These are phyloP conservation scores for Megastigmus dorsalis DNA, from an alignment of 2,888 invertebrate species.

Conservation along the genomic window DNA sequence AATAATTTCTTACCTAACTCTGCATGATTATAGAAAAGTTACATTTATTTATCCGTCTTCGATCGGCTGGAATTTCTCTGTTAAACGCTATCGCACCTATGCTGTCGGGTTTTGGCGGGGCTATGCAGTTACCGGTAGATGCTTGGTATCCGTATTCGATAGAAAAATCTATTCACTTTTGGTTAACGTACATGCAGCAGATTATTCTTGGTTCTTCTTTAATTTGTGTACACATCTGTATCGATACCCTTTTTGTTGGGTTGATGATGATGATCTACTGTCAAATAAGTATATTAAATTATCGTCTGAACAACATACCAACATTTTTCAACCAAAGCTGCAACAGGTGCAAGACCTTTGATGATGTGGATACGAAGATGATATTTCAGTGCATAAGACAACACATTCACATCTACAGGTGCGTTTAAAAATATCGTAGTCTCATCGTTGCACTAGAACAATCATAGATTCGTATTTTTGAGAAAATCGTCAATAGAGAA, in stretches of 20 bases:
- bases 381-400: conserved; percentile 6
- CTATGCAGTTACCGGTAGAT: conserved; percentile 6
- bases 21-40: background rate
- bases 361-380: background rate
- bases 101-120: background rate
- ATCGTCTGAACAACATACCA: conserved; percentile 14
- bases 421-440: too few relatives aligned
- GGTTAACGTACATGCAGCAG: conserved; percentile 39
- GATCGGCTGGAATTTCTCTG: conserved; percentile 21
- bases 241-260: conserved; percentile 30
- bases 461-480: too few relatives aligned
- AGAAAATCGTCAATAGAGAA: too few relatives aligned
- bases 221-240: conserved; percentile 6
- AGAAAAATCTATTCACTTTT: conserved; percentile 27
- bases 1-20: background rate
- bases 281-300: conserved; percentile 27
- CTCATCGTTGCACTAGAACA: too few relatives aligned
- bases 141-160: conserved; percentile 39
- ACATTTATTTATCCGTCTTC: conserved; percentile 28
- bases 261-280: conserved; percentile 9
- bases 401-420: conserved; percentile 36
- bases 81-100: conserved; percentile 34
- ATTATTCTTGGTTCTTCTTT: conserved; percentile 14
- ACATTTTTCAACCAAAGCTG: too few relatives aligned
- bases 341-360: too few relatives aligned